Evolutionary conservation across 1,140 invertebrate genomes (phyloP).

Genomic region (Gryllus bimaculatus): DNA sequence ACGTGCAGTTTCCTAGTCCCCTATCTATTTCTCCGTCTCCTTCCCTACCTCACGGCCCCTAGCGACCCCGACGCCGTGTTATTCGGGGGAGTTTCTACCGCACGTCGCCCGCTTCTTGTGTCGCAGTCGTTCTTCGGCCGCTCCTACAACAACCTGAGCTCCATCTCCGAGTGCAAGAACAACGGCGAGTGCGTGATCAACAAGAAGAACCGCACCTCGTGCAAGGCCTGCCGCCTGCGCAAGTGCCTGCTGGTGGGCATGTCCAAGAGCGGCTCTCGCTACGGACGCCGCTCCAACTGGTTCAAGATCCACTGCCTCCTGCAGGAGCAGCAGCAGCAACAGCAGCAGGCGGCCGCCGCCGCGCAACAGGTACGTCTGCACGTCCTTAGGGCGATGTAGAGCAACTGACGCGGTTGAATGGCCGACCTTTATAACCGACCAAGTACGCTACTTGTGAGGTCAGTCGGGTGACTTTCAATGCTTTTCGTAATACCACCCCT

Average conservation of each 20-base stretch:
- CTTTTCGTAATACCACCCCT: too few relatives aligned
- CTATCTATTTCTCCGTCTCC: too few relatives aligned
- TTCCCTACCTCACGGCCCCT: too few relatives aligned
- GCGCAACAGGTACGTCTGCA: conserved; percentile 17
- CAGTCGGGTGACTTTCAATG: too few relatives aligned
- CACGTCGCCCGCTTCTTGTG: background rate
- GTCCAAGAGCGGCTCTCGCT: conserved; percentile 50
- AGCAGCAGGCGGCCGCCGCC: conserved; percentile 27
- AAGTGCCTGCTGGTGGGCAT: conserved; percentile 55
- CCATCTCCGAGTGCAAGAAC: conserved; percentile 47
- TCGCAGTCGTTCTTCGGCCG: conserved; percentile 57
- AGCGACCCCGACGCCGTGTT: too few relatives aligned
- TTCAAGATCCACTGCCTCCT: conserved; percentile 53
- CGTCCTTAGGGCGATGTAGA: too few relatives aligned
- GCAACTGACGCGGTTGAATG: too few relatives aligned
- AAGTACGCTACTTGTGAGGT: too few relatives aligned
- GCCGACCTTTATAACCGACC: too few relatives aligned
- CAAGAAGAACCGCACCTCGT: conserved; percentile 52
- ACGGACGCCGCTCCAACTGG: conserved; percentile 48
- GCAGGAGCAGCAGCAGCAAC: conserved; percentile 33
- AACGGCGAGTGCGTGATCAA: conserved; percentile 51
- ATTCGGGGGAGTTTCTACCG: too few relatives aligned
- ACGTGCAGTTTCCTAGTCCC: too few relatives aligned
- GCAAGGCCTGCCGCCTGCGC: conserved; percentile 53
- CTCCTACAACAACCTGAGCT: conserved; percentile 50